Base-by-base conservation (phyloP, 2,113 vertebrate species). In the Muntiacus reevesi region DNA sequence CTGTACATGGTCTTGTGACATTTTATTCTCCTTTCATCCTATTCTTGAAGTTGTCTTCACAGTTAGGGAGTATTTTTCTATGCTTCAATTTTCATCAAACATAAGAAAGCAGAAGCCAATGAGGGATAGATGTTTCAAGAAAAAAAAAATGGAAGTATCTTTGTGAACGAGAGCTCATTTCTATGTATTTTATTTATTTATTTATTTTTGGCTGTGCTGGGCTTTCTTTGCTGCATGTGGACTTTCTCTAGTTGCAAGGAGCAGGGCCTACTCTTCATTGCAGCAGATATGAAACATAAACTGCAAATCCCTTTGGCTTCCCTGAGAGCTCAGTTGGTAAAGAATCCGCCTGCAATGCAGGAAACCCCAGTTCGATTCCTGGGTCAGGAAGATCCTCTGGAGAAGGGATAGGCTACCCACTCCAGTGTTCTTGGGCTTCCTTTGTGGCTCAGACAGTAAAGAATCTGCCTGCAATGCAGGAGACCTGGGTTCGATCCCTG, bases 401-500 rank as follows among this genome's bases (percentile, higher is more conserved):
- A 71, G 64, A 36, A 71, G 64, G n/a, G n/a, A 36, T 36, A 71
- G 64, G n/a, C 64, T 71, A 11, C 64, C 64, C n/a, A 36, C 64
- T 36, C n/a, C 64, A 71, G 64, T 71, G 21, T 36, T 67, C 33
- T 67, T n/a, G 64, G 67, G n/a, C 64, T 71, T 71, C 64, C 33
- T n/a, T 71, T 10, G 8, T 71, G 33, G 64, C n/a, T 71, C 64
- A 67, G 64, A 8, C 36, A 9, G 33, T 36, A 67, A 67, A 21
- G 8, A 67, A 36, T 67, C 17, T 5, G 0, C 67, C 67, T 71
- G 67, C 67, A 40, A 71, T 71, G 67, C n/a, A 40, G n/a, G n/a
- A 71, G 19, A 40, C 19, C 19, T 40, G 19, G 9, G 67, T 71
- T 71, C 0, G 0, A 71, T 40, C 1, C n/a, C 5, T 40, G 67